These are phyloP conservation scores for Diachrysia chrysitis DNA, from an alignment of 2,888 invertebrate genomes.

Conservation along the genomic window DNA sequence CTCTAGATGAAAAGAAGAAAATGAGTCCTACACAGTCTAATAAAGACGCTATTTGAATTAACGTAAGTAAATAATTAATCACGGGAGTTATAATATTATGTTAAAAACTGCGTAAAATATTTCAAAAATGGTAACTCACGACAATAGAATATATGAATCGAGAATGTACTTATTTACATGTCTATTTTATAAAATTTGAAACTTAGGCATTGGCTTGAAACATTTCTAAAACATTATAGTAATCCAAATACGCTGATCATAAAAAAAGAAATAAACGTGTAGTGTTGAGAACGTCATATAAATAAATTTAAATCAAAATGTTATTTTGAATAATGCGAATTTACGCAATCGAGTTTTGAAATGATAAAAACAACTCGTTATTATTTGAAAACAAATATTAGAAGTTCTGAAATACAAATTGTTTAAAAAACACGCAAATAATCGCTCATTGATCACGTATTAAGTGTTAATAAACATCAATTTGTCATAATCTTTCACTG, in stretches of 20 bases:
- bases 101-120: neutral
- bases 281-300: constrained; percentile 16
- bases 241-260: neutral
- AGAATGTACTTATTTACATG: neutral
- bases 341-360: constrained; percentile 7
- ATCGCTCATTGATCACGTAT: constrained; percentile 16
- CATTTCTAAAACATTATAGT: neutral
- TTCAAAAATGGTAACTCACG: neutral
- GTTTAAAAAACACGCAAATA: constrained; percentile 20
- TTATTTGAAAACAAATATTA: neutral
- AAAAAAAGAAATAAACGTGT: neutral
- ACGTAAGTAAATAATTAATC: constrained; percentile 5
- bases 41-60: constrained; percentile 25
- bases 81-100: neutral
- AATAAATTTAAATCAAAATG: constrained; percentile 6
- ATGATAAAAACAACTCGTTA: neutral
- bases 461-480: constrained; percentile 16
- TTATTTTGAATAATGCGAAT: neutral
- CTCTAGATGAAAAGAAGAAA: constrained; percentile 24
- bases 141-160: neutral
- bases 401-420: neutral
- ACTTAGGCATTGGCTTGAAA: neutral
- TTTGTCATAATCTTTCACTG: constrained; percentile 18
- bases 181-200: neutral
- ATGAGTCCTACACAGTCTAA: constrained; percentile 16